Conservation (phyloP, 2,797 vertebrate genomes). For the Phalloptychus januarius region DNA sequence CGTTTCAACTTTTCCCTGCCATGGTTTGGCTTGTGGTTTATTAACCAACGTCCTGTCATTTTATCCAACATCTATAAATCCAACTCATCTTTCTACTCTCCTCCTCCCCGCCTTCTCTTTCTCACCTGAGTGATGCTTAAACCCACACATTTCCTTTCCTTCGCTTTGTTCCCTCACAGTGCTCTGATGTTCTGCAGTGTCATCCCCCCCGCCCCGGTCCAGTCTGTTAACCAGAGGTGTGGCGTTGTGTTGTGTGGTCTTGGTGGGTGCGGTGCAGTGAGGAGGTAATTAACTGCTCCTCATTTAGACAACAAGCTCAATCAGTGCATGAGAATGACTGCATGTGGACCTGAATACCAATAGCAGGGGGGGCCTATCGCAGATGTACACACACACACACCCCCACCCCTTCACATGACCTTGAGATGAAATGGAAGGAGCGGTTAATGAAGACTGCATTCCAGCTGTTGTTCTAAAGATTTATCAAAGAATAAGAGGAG, state of each 20-base stretch:
- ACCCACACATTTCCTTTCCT: not conserved
- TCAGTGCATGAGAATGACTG: constrained; percentile 58
- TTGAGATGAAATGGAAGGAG: constrained; percentile 25
- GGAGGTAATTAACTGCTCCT: constrained; percentile 68
- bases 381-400: not conserved
- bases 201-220: constrained; percentile 19
- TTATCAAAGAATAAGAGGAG: constrained; percentile 15
- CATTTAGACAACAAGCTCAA: constrained; percentile 72
- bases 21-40: constrained; percentile 24
- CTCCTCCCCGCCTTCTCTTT: not conserved
- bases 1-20: constrained; percentile 13
- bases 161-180: constrained; percentile 18
- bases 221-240: constrained; percentile 62
- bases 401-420: constrained; percentile 21
- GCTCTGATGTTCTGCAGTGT: constrained; percentile 1
- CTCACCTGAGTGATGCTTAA: not conserved
- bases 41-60: not conserved
- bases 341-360: constrained; percentile 55
- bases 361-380: constrained; percentile 22
- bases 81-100: not conserved
- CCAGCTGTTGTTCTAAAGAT: constrained; percentile 21
- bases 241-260: constrained; percentile 51
- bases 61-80: not conserved
- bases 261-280: constrained; percentile 57
- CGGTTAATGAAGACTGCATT: constrained; percentile 22